Base-by-base conservation (phyloP, 2,888 invertebrate genomes). In the Dione vanillae region DNA sequence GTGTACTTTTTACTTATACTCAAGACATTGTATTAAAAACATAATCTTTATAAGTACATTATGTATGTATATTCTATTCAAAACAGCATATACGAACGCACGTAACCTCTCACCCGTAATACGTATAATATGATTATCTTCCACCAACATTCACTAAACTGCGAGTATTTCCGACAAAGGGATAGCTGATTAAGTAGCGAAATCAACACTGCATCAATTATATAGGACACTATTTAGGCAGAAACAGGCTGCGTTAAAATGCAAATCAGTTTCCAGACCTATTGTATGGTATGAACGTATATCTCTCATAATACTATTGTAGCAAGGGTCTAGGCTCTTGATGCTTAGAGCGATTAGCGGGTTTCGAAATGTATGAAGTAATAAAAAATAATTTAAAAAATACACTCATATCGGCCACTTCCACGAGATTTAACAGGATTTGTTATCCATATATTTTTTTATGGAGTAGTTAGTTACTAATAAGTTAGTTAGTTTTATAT, bases 161-260 rank as follows among this genome's bases (percentile, higher is more conserved):
- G 64, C 37, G 35, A n/a, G 67, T 52, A 54, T 52, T 70, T 58
- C 35, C 40, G 12, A 70, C 61, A 72, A 70, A 65, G 65, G 43
- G 43, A 16, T 62, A 40, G 59, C 58, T 58, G 61, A 67, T 65
- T 58, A 64, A 61, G 65, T 70, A 59, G 65, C 64, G 69, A 72
- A 72, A 69, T 72, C 70, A 73, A 67, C 71, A 65, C 69, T 64
- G 76, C 78, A 80, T 82, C 79, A 83, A 82, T 83, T 80, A 83
- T 77, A 71, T 73, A 70, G 73, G 79, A 82, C 78, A 80, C 80
- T 83, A 82, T 84, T 82, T 80, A 77, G 78, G 73, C 74, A 75
- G 76, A 78, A 71, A 70, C 70, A 74, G 76, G 62, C 74, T 76
- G 80, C 74, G 82, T 85, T 85, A 81, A 84, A 85, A 87, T 87